Conservation (phyloP, 2,888 invertebrate species). For the Apamea anceps region DNA sequence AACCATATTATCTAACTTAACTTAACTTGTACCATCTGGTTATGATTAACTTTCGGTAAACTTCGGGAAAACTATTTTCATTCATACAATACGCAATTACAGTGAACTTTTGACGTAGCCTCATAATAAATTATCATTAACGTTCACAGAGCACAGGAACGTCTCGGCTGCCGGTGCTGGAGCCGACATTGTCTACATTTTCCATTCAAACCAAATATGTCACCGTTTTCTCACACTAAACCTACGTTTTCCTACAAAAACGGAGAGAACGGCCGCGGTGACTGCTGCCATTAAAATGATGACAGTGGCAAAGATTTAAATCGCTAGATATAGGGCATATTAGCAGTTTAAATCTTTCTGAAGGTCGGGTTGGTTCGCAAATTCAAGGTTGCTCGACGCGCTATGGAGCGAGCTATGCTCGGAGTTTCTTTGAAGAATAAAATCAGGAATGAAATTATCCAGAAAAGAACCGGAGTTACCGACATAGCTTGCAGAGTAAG, state of each 20-base stretch:
- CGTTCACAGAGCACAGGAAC: neutral
- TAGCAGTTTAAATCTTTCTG: too few relatives aligned
- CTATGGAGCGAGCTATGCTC: too few relatives aligned
- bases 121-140: conserved; percentile 27
- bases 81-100: conserved; percentile 30
- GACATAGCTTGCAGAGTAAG: too few relatives aligned
- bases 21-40: neutral
- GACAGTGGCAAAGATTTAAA: neutral
- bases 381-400: too few relatives aligned
- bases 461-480: too few relatives aligned
- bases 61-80: conserved; percentile 21
- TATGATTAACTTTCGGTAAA: conserved; percentile 29
- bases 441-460: too few relatives aligned
- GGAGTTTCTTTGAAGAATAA: too few relatives aligned
- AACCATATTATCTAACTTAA: conserved; percentile 1
- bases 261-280: too few relatives aligned
- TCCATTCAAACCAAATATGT: neutral
- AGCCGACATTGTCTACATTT: neutral
- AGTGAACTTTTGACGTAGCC: neutral
- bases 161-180: neutral
- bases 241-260: too few relatives aligned
- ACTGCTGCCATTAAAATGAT: neutral
- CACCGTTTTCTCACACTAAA: neutral
- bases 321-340: too few relatives aligned
- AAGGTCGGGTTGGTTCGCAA: too few relatives aligned